phyloP scores from a whole-genome alignment of 1,140 invertebrate genomes.

The Trissolcus basalis region DNA sequence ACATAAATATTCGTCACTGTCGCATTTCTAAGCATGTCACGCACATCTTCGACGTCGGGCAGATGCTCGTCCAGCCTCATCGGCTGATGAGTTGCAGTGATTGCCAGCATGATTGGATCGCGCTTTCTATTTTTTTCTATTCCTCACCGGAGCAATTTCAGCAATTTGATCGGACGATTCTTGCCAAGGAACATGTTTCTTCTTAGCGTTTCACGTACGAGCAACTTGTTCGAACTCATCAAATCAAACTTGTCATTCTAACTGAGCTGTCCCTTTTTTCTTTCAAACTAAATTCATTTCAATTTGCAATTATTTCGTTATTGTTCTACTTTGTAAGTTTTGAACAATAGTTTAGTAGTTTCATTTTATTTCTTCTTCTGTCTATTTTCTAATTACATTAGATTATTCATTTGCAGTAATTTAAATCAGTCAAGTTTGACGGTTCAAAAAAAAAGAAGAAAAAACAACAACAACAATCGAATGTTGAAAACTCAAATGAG shows the following conservation, averaged over 20 bases:
- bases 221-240: background rate
- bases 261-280: too few species aligned
- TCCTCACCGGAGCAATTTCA: conserved; percentile 38
- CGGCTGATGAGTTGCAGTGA: conserved; percentile 68
- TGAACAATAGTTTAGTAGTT: too few species aligned
- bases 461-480: too few species aligned
- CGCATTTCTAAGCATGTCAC: conserved; percentile 73
- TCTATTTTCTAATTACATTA: too few species aligned
- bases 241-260: background rate
- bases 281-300: too few species aligned
- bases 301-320: too few species aligned
- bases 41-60: conserved; percentile 71
- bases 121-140: conserved; percentile 14
- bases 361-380: too few species aligned
- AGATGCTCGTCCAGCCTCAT: conserved; percentile 51
- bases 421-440: too few species aligned
- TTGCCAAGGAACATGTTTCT: conserved; percentile 21
- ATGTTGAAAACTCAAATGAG: too few species aligned
- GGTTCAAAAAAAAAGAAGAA: too few species aligned
- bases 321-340: too few species aligned
- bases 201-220: conserved; percentile 1
- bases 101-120: conserved; percentile 69
- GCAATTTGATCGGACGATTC: conserved; percentile 2
- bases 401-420: too few species aligned
- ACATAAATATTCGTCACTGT: conserved; percentile 74